Base-by-base conservation (phyloP, 2,797 vertebrate genomes). In the Linurgus olivaceus region DNA sequence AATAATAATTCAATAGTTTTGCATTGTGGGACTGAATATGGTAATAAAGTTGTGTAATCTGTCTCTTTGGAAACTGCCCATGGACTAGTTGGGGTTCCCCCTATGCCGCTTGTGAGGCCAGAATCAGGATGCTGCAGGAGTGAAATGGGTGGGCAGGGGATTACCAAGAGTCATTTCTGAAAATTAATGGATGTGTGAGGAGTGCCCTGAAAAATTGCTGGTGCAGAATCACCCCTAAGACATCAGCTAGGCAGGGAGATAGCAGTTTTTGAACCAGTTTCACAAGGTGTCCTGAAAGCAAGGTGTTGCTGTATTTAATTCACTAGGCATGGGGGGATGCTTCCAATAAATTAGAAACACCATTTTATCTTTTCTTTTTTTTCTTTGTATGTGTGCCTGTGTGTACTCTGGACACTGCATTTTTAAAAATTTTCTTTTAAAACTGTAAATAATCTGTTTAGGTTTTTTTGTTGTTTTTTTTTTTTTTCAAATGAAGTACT, bases 361-460 rank as follows among this genome's bases (percentile, higher is more conserved):
- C 0, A 1, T 4, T 17, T 44, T 33, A 6, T 51, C 1, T 11
- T 23, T 54, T 18, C 18, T 13, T 14, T 17, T 14, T 17, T 2
- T 4, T 7, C 3, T 5, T 6, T 25, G 0, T 65, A 3, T 33
- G 7, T 51, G 8, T 73, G 33, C 10, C 20, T 37, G 4, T 62
- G 35, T 68, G 24, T 65, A 62, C 35, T 28, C 37, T 57, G 11
- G 14, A 45, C 20, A 33, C 6, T 10, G 17, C 2, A 12, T 38
- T 55, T 13, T 55, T 14, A 18, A 7, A 11, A 40, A 40, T 9
- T 45, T 86, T 70, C 0, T 29, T 78, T 82, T n/a, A 76, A 79
- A 88, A 4, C 15, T 68, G 19, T 57, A 17, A 73, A 33, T 71
- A 67, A 61, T 47, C 5, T 65, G 0, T 8, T 54, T 17, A 7